A percentile compares a stretch with the other conserved stretches of the same genome.
These are phyloP conservation scores for Dolichotis patagonum DNA, from an alignment of 2,113 vertebrate species.

Conservation along the genomic window DNA sequence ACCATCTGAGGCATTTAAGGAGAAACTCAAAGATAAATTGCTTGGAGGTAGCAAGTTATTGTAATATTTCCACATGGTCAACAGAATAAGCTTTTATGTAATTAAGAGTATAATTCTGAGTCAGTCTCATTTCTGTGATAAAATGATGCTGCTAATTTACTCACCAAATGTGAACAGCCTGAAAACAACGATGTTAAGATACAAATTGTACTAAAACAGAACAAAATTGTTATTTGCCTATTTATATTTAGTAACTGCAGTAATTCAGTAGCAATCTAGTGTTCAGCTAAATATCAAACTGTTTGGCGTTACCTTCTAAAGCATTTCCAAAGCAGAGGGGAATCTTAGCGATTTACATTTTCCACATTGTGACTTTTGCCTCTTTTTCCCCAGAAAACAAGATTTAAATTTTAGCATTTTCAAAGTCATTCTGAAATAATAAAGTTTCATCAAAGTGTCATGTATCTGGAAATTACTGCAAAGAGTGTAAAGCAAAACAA, in stretches of 20 bases:
- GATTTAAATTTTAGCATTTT: neutral
- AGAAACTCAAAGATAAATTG: neutral
- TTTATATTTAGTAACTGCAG: conserved; percentile 62
- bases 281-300: conserved; percentile 27
- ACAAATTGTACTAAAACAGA: neutral
- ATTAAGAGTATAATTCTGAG: neutral
- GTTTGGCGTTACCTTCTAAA: neutral
- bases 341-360: neutral
- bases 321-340: neutral
- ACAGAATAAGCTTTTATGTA: neutral
- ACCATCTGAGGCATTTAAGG: neutral
- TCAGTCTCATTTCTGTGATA: neutral
- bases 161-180: conserved; percentile 19
- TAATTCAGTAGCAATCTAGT: neutral
- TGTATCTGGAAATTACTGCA: neutral
- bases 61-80: neutral
- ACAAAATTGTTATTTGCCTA: conserved; percentile 19
- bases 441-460: neutral
- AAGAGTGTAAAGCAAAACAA: neutral
- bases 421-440: neutral
- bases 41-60: neutral
- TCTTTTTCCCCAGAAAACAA: neutral
- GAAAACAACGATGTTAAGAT: conserved; percentile 46
- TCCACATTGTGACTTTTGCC: neutral
- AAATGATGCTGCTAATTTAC: neutral